Percentiles rank a stretch among this genome's conserved stretches.
Evolutionary conservation across 2,888 invertebrate genomes (phyloP).

Genomic region (Orchesella flavescens): DNA sequence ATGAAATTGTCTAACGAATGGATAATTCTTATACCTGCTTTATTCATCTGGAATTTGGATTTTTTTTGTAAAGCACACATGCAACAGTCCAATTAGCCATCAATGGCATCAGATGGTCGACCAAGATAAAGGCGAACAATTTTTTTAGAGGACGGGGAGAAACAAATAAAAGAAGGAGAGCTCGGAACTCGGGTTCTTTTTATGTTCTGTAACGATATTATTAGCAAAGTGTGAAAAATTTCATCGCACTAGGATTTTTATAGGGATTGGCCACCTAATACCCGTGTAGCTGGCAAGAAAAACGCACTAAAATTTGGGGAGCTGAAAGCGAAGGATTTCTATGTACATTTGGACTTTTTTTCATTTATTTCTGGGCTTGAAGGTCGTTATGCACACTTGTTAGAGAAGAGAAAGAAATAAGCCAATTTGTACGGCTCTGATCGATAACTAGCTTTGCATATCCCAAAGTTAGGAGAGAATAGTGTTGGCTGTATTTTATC

Average conservation of each 20-base stretch:
- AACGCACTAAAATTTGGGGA: background rate
- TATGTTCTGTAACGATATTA: slow-evolving; percentile 2
- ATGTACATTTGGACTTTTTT: background rate
- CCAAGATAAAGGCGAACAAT: background rate
- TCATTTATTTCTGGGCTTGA: background rate
- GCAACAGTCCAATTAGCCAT: slow-evolving; percentile 20
- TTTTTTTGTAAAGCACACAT: slow-evolving; percentile 1
- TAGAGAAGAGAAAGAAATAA: background rate
- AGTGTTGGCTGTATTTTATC: no score
- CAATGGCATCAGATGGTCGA: slow-evolving; percentile 16
- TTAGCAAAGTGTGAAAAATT: slow-evolving; percentile 21
- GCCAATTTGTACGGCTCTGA: background rate
- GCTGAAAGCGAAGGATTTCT: background rate
- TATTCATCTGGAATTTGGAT: background rate
- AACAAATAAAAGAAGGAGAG: background rate
- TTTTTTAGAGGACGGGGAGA: background rate
- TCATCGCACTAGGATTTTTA: background rate
- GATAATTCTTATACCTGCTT: background rate
- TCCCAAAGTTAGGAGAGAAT: no score
- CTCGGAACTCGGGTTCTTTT: background rate
- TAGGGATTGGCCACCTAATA: background rate
- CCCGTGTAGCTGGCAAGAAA: background rate
- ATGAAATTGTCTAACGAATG: background rate
- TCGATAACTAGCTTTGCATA: no score
- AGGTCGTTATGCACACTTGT: slow-evolving; percentile 5